Evolutionary conservation across 2,888 invertebrate species (phyloP).

Genomic region (Cremastobaeus sp.): DNA sequence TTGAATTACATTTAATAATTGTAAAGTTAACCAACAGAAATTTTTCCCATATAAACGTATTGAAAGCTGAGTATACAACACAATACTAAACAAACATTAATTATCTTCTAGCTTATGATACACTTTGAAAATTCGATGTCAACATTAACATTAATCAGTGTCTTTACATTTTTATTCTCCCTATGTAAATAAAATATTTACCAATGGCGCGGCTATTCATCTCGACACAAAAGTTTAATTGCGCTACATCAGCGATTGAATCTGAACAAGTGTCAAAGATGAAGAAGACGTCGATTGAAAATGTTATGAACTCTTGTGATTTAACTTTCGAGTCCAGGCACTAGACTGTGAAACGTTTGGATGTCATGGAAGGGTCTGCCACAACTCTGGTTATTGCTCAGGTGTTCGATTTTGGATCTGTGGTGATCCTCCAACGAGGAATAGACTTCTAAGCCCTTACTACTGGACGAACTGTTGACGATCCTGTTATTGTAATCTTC

Average conservation of each 20-base stretch:
- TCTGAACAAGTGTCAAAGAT: too few relatives aligned
- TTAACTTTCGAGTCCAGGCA: conserved; percentile 75
- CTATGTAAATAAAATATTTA: conserved; percentile 24
- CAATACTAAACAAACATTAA: conserved; percentile 1
- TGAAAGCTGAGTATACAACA: neutral
- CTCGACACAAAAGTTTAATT: too few relatives aligned
- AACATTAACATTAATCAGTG: conserved; percentile 34
- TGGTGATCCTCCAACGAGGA: conserved; percentile 74
- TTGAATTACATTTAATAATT: neutral
- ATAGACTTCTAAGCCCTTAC: conserved; percentile 69
- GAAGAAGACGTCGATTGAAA: conserved; percentile 15
- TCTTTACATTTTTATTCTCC: conserved; percentile 16
- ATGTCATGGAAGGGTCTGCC: conserved; percentile 75
- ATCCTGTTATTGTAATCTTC: conserved; percentile 69
- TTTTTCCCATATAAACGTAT: neutral
- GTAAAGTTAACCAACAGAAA: neutral
- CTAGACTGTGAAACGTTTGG: conserved; percentile 75
- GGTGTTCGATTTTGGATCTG: conserved; percentile 71
- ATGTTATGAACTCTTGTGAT: conserved; percentile 22
- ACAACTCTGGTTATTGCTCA: conserved; percentile 75
- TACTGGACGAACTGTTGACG: conserved; percentile 69
- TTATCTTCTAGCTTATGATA: conserved; percentile 3
- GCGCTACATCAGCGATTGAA: too few relatives aligned
- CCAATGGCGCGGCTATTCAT: too few relatives aligned
- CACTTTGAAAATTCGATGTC: conserved; percentile 22